Conservation (phyloP, 2,797 vertebrate genomes). For the Hozukius guyotensis region DNA sequence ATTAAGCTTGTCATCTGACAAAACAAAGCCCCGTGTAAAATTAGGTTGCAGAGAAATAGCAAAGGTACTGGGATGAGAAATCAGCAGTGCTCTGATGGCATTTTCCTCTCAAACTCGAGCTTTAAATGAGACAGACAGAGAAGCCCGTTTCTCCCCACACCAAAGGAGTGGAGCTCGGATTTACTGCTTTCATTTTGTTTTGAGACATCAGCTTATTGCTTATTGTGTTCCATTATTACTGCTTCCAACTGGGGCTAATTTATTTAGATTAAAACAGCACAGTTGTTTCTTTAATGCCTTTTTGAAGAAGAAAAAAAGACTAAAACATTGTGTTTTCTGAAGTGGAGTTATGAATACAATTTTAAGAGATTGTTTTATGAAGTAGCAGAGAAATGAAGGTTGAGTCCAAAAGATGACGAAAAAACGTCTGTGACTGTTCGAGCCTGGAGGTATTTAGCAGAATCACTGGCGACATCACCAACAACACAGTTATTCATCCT, state of each 20-base stretch:
- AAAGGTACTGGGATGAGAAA: constrained; percentile 21
- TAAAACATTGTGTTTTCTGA: constrained; percentile 39
- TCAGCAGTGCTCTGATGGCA: constrained; percentile 7
- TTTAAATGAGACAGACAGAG: constrained; percentile 50
- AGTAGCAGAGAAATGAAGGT: constrained; percentile 54
- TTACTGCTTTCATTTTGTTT: constrained; percentile 85
- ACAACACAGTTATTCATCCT: not conserved
- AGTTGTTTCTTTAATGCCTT: constrained; percentile 80
- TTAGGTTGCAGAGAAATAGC: constrained; percentile 45
- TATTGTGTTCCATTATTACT: constrained; percentile 83
- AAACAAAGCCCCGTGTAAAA: constrained; percentile 57
- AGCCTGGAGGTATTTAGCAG: constrained; percentile 5
- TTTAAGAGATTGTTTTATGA: constrained; percentile 64
- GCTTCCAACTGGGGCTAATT: constrained; percentile 85
- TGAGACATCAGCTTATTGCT: constrained; percentile 78
- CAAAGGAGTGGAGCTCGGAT: constrained; percentile 61
- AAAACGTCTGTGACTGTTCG: constrained; percentile 6
- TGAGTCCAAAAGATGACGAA: constrained; percentile 36
- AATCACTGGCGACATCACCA: constrained; percentile 1
- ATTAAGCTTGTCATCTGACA: constrained; percentile 60
- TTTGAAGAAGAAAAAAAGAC: constrained; percentile 37
- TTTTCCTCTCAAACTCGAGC: constrained; percentile 36
- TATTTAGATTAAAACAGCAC: constrained; percentile 85
- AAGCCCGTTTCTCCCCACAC: constrained; percentile 37
- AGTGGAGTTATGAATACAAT: constrained; percentile 59